These are phyloP conservation scores for Corythaixoides concolor DNA, from an alignment of 2,113 vertebrate genomes.

Conservation along the genomic window DNA sequence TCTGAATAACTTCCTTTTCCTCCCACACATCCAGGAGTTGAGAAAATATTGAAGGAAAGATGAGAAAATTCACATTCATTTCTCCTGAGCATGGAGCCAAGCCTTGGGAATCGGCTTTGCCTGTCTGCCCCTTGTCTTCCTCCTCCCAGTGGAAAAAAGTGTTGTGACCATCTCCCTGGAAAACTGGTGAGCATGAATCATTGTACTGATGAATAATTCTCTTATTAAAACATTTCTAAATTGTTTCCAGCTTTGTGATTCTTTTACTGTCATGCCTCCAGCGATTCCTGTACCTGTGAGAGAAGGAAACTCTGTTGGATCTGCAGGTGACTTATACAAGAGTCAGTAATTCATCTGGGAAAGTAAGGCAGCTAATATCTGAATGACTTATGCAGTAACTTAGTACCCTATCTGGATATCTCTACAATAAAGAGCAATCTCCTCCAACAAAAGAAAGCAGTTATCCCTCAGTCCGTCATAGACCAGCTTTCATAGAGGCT, in stretches of 20 bases:
- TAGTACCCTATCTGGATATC: neutral
- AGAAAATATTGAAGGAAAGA: conserved; percentile 48
- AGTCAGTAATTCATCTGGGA: neutral
- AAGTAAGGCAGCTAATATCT: neutral
- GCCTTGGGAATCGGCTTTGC: neutral
- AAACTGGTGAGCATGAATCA: conserved; percentile 54
- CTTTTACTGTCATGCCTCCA: conserved; percentile 24
- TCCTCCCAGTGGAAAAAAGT: conserved; percentile 55
- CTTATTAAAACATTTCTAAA: neutral
- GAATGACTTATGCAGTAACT: neutral
- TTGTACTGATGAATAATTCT: conserved; percentile 12
- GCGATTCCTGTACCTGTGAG: conserved; percentile 39
- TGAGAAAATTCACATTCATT: conserved; percentile 36
- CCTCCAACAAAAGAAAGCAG: neutral
- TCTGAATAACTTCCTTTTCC: conserved; percentile 65
- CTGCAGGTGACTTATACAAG: neutral
- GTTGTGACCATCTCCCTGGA: conserved; percentile 39
- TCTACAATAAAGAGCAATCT: neutral
- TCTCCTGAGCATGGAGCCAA: neutral
- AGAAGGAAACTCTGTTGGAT: neutral
- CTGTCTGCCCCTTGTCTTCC: conserved; percentile 7
- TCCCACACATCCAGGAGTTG: conserved; percentile 50
- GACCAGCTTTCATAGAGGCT: neutral
- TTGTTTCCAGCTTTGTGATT: conserved; percentile 28
- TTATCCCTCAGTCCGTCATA: neutral